Evolutionary conservation across 1,140 invertebrate species (phyloP).

Genomic region (Tribolium castaneum): DNA sequence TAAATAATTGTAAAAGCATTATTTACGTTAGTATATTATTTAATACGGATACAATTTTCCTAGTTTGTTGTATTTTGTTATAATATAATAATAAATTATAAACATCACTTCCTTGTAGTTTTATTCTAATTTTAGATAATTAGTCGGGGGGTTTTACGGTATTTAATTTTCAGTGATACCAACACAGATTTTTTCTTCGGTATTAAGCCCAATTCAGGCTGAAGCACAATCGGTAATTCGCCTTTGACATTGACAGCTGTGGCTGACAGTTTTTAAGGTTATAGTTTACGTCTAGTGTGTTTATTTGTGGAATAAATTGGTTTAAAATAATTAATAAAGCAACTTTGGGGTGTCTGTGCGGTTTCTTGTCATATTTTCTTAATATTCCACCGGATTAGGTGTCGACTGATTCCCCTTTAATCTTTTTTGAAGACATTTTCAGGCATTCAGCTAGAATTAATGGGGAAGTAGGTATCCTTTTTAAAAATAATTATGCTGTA

Average conservation of each 20-base stretch:
- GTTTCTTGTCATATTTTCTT: neutral
- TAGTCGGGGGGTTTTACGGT: too few relatives aligned
- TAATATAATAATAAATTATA: too few relatives aligned
- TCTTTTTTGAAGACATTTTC: conserved; percentile 1
- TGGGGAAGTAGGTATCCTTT: conserved; percentile 64
- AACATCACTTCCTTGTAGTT: too few relatives aligned
- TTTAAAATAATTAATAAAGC: neutral
- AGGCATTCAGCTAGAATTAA: conserved; percentile 32
- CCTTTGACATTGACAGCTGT: neutral
- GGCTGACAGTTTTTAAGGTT: neutral
- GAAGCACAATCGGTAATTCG: neutral
- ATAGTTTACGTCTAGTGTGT: neutral
- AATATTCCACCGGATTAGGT: neutral
- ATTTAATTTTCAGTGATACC: too few relatives aligned
- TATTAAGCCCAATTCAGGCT: too few relatives aligned
- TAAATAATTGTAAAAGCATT: conserved; percentile 1
- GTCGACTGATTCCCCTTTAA: neutral
- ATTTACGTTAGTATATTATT: too few relatives aligned
- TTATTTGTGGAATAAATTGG: neutral
- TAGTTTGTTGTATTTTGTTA: too few relatives aligned
- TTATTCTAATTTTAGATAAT: too few relatives aligned
- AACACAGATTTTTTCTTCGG: too few relatives aligned
- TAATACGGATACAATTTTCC: too few relatives aligned
- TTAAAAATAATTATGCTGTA: conserved; percentile 41
- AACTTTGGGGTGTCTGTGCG: neutral